Base-by-base conservation (phyloP, 1,140 invertebrate species). In the Cydia strobilella region DNA sequence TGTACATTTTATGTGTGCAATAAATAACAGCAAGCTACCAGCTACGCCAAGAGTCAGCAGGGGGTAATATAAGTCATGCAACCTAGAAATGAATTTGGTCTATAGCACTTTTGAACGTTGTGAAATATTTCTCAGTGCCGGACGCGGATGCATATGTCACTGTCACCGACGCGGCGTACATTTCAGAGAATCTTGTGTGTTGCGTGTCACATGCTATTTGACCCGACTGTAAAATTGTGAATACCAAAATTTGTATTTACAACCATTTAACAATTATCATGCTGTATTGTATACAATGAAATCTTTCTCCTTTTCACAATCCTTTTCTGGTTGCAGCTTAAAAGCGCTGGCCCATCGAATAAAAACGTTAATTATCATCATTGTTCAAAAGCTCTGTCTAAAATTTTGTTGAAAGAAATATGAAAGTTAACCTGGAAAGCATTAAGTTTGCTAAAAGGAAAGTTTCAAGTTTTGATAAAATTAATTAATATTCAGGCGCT, bases 401-500 rank as follows among this genome's bases (percentile, higher is more conserved):
- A 35, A 39, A 69, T 69, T 69, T 20, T 20, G 7, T 6, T 69
- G 1, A 69, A 69, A 69, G 31, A 69, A 69, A 69, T 39, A 69
- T 69, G 27, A 69, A 39, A 27, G 2, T 65, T 65, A 69, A 35
- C 63, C 13, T 39, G 9, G 65, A n/a, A 66, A 66, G 65, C 9
- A 15, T 31, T 1, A 66, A 66, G 23, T 69, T 69, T 15, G 31
- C 62, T 42, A 69, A 69, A 69, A 69, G 65, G 65, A 35, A 69
- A 69, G 65, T 66, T 66, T 25, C 63, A 66, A 66, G 63, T 69
- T 69, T 69, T 35, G 65, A 69, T 35, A 35, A 20, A 69, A 20
- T 35, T 69, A 69, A 69, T 69, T 69, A 69, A 69, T 69, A 69
- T 69, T 69, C 65, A 69, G 65, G 23, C 27, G 65, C 18, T 69